Percentiles rank a stretch among this genome's conserved stretches.
Conservation (phyloP, 2,888 invertebrate species). For the Aricia artaxerxes region DNA sequence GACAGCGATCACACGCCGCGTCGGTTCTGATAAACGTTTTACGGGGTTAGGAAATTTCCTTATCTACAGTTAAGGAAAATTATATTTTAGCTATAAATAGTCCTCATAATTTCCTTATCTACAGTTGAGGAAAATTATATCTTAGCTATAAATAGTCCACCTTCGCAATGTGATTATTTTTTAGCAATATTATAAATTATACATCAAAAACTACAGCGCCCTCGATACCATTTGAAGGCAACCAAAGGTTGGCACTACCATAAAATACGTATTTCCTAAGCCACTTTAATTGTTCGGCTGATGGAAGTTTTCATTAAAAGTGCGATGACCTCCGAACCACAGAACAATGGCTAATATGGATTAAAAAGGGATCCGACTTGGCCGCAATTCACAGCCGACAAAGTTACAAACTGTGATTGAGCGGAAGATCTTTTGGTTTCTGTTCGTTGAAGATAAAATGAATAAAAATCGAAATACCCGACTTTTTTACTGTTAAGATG, state of each 20-base stretch:
- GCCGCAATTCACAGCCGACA: background rate
- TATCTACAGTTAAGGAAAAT: no score
- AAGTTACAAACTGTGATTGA: background rate
- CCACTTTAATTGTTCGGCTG: no score
- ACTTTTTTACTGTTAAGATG: no score
- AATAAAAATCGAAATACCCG: background rate
- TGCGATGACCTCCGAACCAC: background rate
- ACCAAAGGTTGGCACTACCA: no score
- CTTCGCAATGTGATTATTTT: no score
- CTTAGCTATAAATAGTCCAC: no score
- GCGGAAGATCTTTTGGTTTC: background rate
- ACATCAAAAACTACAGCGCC: no score
- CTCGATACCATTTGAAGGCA: no score
- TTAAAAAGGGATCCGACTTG: background rate
- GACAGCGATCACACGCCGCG: background rate
- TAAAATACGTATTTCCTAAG: no score
- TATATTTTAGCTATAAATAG: no score
- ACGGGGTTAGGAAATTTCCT: background rate
- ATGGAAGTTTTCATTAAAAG: background rate
- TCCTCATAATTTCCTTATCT: background rate
- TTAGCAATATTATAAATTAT: no score
- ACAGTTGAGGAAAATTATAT: no score
- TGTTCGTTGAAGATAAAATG: conserved; percentile 1
- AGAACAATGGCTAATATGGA: background rate
- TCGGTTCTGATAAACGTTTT: background rate